Evolutionary conservation across 2,888 invertebrate genomes (phyloP).

Genomic region (Odontocolon sp.): DNA sequence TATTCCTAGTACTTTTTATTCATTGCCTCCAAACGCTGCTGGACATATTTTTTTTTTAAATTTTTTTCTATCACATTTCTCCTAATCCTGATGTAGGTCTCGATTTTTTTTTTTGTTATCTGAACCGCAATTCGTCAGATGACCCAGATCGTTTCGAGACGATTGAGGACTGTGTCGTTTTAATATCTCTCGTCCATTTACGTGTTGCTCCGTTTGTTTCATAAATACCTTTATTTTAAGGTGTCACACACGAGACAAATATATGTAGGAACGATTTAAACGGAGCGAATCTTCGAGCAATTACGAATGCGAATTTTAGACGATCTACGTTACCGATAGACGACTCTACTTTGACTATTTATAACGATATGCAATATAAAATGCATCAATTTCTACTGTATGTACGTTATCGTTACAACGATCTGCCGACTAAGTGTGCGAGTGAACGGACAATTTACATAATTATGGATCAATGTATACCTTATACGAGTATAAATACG

Average conservation of each 20-base stretch:
- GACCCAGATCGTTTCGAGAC: constrained; percentile 3
- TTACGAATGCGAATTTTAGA: constrained; percentile 47
- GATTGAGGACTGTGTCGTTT: not conserved
- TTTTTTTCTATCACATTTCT: not conserved
- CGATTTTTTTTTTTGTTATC: not conserved
- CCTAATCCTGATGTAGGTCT: not conserved
- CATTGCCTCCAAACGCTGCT: not conserved
- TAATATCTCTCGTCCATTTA: not conserved
- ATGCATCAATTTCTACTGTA: constrained; percentile 16
- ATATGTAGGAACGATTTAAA: constrained; percentile 31
- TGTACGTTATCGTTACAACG: constrained; percentile 3
- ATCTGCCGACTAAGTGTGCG: not conserved
- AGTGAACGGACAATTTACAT: constrained; percentile 35
- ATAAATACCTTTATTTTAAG: not conserved
- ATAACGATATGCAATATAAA: constrained; percentile 31
- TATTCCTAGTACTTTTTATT: constrained; percentile 13
- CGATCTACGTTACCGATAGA: constrained; percentile 66
- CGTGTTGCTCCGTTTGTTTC: not conserved
- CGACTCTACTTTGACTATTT: not conserved
- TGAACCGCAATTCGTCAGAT: not conserved
- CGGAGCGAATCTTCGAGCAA: constrained; percentile 22
- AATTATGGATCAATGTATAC: constrained; percentile 39
- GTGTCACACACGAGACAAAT: constrained; percentile 19
- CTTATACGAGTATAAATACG: not conserved
- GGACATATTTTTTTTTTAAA: not conserved